Evolutionary conservation across 2,113 vertebrate species (phyloP).

Genomic region (Riparia riparia): DNA sequence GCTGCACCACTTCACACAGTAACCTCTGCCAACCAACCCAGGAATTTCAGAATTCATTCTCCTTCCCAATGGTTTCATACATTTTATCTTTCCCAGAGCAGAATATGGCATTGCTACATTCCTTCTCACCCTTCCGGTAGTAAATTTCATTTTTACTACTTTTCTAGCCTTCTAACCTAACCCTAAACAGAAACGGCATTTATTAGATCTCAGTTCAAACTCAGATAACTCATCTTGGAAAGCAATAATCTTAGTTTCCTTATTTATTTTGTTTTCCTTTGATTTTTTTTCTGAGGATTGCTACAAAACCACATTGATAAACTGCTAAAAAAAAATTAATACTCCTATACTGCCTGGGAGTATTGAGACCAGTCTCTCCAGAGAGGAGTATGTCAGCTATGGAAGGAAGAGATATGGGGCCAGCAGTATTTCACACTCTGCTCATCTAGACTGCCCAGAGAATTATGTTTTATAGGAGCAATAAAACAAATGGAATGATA

Average conservation of each 20-base stretch:
- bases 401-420: not conserved
- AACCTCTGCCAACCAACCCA: not conserved
- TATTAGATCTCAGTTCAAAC: not conserved
- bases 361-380: not conserved
- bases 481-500: constrained; percentile 16
- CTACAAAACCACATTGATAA: not conserved
- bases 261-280: not conserved
- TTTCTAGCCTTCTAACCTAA: not conserved
- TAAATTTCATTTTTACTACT: not conserved
- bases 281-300: not conserved
- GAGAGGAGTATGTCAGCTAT: not conserved
- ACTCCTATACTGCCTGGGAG: not conserved
- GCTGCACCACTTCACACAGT: not conserved
- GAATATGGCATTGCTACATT: not conserved
- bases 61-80: not conserved
- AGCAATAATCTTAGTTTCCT: not conserved
- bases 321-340: not conserved
- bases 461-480: not conserved
- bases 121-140: not conserved
- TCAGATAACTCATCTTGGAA: not conserved
- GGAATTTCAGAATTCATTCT: not conserved
- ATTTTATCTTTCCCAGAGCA: not conserved
- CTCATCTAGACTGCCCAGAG: constrained; percentile 8
- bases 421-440: not conserved
- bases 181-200: not conserved